Conservation (phyloP, 2,797 vertebrate species). For the Pipistrellus kuhlii region DNA sequence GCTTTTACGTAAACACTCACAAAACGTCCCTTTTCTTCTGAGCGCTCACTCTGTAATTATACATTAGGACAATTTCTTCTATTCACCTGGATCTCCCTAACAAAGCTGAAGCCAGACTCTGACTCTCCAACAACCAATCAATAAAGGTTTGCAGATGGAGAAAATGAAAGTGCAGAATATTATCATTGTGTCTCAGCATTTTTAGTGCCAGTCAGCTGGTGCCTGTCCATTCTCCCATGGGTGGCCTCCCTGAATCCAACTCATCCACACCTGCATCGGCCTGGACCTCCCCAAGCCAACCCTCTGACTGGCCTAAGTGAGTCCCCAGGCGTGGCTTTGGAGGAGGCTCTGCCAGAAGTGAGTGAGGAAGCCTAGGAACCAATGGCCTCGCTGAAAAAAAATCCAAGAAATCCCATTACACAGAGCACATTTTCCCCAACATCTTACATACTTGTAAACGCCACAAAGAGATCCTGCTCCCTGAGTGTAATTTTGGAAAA, state of each 20-base stretch:
- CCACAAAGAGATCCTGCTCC: background rate
- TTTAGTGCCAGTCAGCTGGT: background rate
- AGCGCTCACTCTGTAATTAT: background rate
- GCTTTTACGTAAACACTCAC: background rate
- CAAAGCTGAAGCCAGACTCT: background rate
- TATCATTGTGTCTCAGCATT: background rate
- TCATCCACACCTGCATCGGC: background rate
- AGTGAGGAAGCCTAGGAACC: background rate
- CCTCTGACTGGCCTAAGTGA: background rate
- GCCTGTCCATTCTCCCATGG: background rate
- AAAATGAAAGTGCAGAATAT: background rate
- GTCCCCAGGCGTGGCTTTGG: background rate
- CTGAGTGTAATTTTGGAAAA: conserved; percentile 24
- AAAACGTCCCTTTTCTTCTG: background rate
- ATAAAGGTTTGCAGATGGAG: background rate
- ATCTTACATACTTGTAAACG: background rate
- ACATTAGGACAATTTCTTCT: background rate
- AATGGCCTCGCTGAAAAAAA: background rate
- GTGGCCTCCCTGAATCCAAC: background rate
- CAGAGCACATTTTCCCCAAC: background rate
- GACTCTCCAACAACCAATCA: background rate
- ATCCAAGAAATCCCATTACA: background rate
- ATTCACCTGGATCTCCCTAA: background rate
- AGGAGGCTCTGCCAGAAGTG: background rate
- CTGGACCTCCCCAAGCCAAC: background rate